These are phyloP conservation scores for Hyposoter dolosus DNA, from an alignment of 2,888 invertebrate species.

Conservation along the genomic window DNA sequence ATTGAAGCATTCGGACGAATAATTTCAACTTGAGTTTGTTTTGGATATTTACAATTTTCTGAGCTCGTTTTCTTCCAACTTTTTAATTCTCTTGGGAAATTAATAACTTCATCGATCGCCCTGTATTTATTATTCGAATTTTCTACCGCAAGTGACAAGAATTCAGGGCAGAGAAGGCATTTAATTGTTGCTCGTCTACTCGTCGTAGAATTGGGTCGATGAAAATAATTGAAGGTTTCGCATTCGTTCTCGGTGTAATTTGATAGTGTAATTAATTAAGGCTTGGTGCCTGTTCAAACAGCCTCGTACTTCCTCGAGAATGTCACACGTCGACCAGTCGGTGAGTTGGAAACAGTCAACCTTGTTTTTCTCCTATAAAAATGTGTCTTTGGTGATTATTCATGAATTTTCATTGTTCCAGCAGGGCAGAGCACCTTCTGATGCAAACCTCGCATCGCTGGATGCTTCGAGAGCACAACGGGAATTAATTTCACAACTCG, in stretches of 20 bases:
- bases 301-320: constrained; percentile 82
- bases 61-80: background rate
- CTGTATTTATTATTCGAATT: constrained; percentile 1
- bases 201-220: constrained; percentile 50
- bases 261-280: constrained; percentile 56
- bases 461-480: constrained; percentile 96
- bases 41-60: background rate
- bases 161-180: constrained; percentile 1
- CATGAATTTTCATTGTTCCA: constrained; percentile 58
- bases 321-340: constrained; percentile 82
- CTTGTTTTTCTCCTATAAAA: background rate
- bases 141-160: background rate
- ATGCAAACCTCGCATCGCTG: constrained; percentile 89
- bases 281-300: constrained; percentile 67
- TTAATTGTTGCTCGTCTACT: background rate
- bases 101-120: background rate
- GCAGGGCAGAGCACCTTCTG: constrained; percentile 90
- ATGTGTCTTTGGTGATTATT: background rate
- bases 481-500: constrained; percentile 96
- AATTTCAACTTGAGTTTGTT: background rate
- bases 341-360: constrained; percentile 75
- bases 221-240: constrained; percentile 52
- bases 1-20: background rate
- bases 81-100: background rate
- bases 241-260: constrained; percentile 43